These are phyloP conservation scores for Pemphigus obesinymphae DNA, from an alignment of 1,140 invertebrate species.

Conservation along the genomic window DNA sequence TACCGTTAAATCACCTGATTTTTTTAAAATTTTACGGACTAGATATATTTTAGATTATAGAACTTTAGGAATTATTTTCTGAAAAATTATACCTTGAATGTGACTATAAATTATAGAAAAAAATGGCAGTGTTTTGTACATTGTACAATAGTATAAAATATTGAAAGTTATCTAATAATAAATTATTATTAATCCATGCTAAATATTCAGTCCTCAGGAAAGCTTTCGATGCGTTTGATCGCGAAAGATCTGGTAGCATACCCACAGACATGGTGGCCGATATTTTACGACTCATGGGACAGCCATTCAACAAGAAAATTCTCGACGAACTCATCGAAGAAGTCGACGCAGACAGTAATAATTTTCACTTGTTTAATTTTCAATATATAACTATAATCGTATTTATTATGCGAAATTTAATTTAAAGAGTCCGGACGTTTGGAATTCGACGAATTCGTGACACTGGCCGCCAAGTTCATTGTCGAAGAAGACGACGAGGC, in stretches of 20 bases:
- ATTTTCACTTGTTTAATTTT: background rate
- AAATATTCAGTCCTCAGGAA: constrained; percentile 76
- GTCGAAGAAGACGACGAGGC: constrained; percentile 92
- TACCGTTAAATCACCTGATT: too few relatives aligned
- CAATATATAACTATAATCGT: background rate
- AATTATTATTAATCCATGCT: constrained; percentile 43
- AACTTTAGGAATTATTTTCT: too few relatives aligned
- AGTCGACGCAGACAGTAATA: constrained; percentile 90
- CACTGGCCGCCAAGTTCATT: constrained; percentile 88
- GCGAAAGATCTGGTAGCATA: constrained; percentile 88
- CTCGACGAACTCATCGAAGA: constrained; percentile 91
- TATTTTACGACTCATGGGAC: constrained; percentile 90
- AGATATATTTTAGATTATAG: too few relatives aligned
- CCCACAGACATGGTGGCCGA: constrained; percentile 90
- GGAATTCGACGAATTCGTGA: constrained; percentile 92
- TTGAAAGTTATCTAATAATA: too few relatives aligned
- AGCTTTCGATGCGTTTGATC: constrained; percentile 95
- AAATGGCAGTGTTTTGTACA: too few relatives aligned
- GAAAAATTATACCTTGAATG: background rate
- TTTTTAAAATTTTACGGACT: too few relatives aligned
- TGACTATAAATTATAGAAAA: background rate
- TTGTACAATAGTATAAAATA: too few relatives aligned
- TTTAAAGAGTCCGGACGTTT: constrained; percentile 80
- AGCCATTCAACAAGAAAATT: constrained; percentile 92
- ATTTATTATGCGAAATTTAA: constrained; percentile 29